Percentiles rank a stretch among this genome's conserved stretches.
These are phyloP conservation scores for Cheirogaleus major DNA, from an alignment of 2,797 vertebrate genomes.

Conservation along the genomic window DNA sequence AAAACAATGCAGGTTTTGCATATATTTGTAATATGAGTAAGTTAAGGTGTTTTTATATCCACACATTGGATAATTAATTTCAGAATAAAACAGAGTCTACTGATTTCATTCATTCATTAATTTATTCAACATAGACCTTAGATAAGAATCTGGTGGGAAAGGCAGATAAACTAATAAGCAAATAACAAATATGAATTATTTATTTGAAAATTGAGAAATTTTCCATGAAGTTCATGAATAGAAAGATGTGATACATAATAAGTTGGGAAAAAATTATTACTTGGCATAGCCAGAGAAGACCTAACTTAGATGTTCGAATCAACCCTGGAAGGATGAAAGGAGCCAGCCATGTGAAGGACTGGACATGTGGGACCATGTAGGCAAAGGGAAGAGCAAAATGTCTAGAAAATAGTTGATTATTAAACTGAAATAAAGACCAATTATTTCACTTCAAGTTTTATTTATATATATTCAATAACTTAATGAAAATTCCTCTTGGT, in stretches of 20 bases:
- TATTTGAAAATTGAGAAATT: constrained; percentile 23
- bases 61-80: constrained; percentile 25
- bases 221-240: neutral
- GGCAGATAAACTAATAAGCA: neutral
- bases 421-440: neutral
- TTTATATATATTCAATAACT: neutral
- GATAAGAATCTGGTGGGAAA: neutral
- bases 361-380: neutral
- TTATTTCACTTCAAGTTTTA: constrained; percentile 13
- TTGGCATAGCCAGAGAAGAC: neutral
- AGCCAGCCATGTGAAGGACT: neutral
- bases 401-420: neutral
- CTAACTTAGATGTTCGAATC: neutral
- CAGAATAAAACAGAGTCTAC: neutral
- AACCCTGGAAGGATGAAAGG: neutral
- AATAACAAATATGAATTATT: neutral
- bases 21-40: neutral
- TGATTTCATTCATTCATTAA: constrained; percentile 18
- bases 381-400: neutral
- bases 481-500: neutral
- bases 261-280: neutral
- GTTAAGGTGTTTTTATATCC: neutral
- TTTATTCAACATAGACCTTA: neutral
- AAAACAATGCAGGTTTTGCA: neutral
- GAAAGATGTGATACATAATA: neutral